Evolutionary conservation across 2,797 vertebrate genomes (phyloP).

Genomic region (Melanotaenia trifasciata): DNA sequence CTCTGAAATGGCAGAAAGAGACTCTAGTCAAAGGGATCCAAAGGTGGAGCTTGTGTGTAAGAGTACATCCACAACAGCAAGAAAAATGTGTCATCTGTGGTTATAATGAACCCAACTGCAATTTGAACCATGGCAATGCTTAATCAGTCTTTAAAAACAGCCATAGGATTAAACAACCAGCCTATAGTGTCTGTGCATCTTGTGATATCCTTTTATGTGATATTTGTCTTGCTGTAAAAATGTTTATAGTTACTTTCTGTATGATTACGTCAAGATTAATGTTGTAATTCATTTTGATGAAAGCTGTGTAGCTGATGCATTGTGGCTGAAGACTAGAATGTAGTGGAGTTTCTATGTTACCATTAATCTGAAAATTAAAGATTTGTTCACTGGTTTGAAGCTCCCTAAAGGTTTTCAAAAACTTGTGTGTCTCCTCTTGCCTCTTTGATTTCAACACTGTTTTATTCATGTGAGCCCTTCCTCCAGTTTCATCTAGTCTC

Average conservation of each 20-base stretch:
- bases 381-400: neutral
- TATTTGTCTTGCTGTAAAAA: neutral
- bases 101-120: conserved; percentile 3
- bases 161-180: neutral
- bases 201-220: neutral
- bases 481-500: neutral
- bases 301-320: neutral
- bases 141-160: neutral
- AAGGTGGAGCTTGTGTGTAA: conserved; percentile 19
- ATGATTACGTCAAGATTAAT: neutral
- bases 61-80: neutral
- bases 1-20: conserved; percentile 4
- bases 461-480: conserved; percentile 14
- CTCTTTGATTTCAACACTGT: conserved; percentile 15
- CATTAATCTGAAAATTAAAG: neutral
- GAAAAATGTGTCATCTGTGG: conserved; percentile 9
- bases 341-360: neutral
- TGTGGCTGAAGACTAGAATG: neutral
- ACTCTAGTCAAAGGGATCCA: conserved; percentile 6
- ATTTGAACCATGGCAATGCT: neutral
- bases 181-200: neutral
- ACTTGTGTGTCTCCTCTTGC: neutral
- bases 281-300: neutral
- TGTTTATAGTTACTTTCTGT: neutral
- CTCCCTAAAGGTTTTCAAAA: neutral